phyloP scores from a whole-genome alignment of 2,888 invertebrate species.

The Lochmaea capreae region DNA sequence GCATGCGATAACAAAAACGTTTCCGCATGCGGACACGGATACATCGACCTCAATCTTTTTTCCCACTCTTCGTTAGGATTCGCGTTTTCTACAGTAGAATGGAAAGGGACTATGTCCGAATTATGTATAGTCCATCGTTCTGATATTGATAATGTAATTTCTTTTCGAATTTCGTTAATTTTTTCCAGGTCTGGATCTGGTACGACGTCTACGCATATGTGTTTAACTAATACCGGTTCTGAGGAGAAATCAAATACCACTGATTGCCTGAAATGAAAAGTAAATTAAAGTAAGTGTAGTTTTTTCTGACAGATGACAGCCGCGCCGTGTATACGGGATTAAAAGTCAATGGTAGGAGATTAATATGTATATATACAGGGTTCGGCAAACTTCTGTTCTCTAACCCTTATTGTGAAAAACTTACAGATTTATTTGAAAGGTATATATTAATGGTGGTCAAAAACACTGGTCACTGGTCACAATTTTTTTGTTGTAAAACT shows the following conservation, averaged over 20 bases:
- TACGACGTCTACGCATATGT: slow-evolving; percentile 81
- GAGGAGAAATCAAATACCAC: slow-evolving; percentile 80
- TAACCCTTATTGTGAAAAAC: too few species aligned
- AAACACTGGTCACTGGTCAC: too few species aligned
- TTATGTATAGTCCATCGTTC: slow-evolving; percentile 70
- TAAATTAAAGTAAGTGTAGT: background rate
- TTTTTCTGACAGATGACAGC: too few species aligned
- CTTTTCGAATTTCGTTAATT: slow-evolving; percentile 73
- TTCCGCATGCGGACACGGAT: slow-evolving; percentile 75
- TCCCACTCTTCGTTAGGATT: slow-evolving; percentile 66
- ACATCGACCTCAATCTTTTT: slow-evolving; percentile 69
- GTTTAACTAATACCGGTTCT: slow-evolving; percentile 73
- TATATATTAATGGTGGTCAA: too few species aligned
- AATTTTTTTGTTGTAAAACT: too few species aligned
- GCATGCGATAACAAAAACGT: slow-evolving; percentile 77
- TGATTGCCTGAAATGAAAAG: slow-evolving; percentile 68
- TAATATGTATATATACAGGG: too few species aligned
- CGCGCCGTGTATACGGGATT: too few species aligned
- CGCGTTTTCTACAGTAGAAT: slow-evolving; percentile 52
- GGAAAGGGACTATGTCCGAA: slow-evolving; percentile 63
- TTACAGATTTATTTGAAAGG: too few species aligned
- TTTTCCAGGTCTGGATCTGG: slow-evolving; percentile 75
- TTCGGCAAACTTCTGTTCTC: too few species aligned
- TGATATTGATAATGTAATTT: slow-evolving; percentile 71
- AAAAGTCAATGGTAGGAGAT: too few species aligned